phyloP scores from a whole-genome alignment of 1,140 invertebrate genomes.

The Drosophila subobscura region DNA sequence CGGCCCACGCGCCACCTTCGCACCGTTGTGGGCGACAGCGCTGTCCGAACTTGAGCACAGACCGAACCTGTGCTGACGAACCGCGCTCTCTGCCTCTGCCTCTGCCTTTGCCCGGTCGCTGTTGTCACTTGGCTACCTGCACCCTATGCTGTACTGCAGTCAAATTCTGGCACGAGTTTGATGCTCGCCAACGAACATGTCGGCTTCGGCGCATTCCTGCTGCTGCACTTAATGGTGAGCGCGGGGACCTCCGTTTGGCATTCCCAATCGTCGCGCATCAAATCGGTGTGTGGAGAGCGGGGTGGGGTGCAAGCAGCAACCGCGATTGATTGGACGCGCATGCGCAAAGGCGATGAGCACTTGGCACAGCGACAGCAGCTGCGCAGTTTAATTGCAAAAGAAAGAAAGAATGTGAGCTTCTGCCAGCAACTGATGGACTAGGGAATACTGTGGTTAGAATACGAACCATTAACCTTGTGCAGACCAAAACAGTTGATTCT shows the following conservation, averaged over 20 bases:
- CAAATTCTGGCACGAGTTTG: conserved; percentile 26
- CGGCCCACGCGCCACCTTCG: conserved; percentile 26
- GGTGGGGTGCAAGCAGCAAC: neutral
- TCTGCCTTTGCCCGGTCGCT: too few species aligned
- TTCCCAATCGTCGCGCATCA: conserved; percentile 40
- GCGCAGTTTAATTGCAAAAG: conserved; percentile 47
- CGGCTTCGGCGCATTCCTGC: conserved; percentile 38
- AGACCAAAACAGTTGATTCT: too few species aligned
- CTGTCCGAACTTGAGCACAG: too few species aligned
- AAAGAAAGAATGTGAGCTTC: neutral
- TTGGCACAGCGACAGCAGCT: conserved; percentile 31
- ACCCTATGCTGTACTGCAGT: neutral
- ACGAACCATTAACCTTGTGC: neutral
- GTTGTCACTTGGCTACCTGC: too few species aligned
- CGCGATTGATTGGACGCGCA: conserved; percentile 44
- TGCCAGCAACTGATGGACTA: neutral
- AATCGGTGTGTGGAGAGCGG: conserved; percentile 9
- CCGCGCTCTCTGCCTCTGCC: too few species aligned
- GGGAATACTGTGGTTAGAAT: neutral
- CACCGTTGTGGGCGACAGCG: neutral
- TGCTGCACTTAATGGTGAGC: conserved; percentile 23
- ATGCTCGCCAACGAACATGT: conserved; percentile 26
- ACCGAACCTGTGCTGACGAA: too few species aligned
- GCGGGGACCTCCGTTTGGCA: conserved; percentile 55
- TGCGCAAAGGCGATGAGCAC: conserved; percentile 20